Percentiles rank a stretch among this genome's conserved stretches.
These are phyloP conservation scores for Melanotaenia duboulayi DNA, from an alignment of 2,113 vertebrate genomes.

Conservation along the genomic window DNA sequence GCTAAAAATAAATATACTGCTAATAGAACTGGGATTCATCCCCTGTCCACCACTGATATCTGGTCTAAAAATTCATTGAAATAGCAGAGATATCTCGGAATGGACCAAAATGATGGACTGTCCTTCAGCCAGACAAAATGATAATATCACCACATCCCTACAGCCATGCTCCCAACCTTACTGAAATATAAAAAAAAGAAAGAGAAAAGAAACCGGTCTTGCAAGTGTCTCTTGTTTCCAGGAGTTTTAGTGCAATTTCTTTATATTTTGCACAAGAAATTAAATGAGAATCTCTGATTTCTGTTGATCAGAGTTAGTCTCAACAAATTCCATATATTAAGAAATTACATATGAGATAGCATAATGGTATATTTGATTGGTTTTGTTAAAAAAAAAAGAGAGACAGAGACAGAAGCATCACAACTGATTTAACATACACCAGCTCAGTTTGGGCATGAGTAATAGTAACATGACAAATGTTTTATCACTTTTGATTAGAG, in stretches of 20 bases:
- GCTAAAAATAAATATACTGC: conserved; percentile 3
- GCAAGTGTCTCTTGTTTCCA: neutral
- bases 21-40: conserved; percentile 6
- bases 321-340: too few relatives aligned
- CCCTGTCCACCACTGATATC: neutral
- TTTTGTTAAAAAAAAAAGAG: neutral
- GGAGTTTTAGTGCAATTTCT: neutral
- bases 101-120: conserved; percentile 13
- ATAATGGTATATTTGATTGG: neutral
- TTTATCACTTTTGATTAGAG: neutral
- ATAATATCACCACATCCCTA: neutral
- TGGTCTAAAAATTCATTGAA: neutral
- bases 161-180: neutral
- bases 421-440: neutral
- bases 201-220: too few relatives aligned
- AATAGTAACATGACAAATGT: neutral
- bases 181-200: too few relatives aligned
- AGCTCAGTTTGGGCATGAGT: neutral
- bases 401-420: too few relatives aligned
- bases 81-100: neutral
- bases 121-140: neutral
- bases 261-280: neutral
- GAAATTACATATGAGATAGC: too few relatives aligned
- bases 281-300: too few relatives aligned
- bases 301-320: too few relatives aligned